Evolutionary conservation across 1,140 invertebrate species (phyloP), one percentile per base, ranked within the genome.

Genomic region (Agrilus planipennis): DNA sequence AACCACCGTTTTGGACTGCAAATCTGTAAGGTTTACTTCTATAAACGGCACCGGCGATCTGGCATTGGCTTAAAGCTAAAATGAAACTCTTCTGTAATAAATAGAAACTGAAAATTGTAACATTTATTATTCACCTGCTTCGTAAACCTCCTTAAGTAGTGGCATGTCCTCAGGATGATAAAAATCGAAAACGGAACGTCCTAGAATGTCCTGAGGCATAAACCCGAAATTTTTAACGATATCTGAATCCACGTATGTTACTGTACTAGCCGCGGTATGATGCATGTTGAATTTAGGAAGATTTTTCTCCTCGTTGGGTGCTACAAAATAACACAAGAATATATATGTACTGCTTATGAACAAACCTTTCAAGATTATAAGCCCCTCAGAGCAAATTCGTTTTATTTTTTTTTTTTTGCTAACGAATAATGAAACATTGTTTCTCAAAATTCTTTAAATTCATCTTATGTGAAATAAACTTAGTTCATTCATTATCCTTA

Each of bases 151-250:
- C 61, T 84, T 84, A 30, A 93, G 65, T 46, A 78, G 73, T 0
- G 69, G 60, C 50, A 92, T 62, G 61, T 93, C 89, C 50, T 87
- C 82, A 1, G 86, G 84, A 64, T 92, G 87, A 57, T 89, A 93
- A 51, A 89, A 81, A 49, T 86, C 79, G 55, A 93, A 78, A 6
- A 90, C 73, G 20, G 84, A 84, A 46, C 75, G 76, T 1, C 84
- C 81, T 16, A 84, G 67, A 49, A 93, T 73, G 54, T 93, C 89
- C 59, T 93, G 89, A 0, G 90, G 89, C 35, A 91, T 59, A 60
- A 86, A 90, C 0, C 90, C 90, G 41, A 92, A 68, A 50, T 85
- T 82, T 11, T 78, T 76, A 0, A 90, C 81, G 9, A 82, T 77
- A 28, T 82, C 81, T 9, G 70, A 63, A 57, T 89, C 85, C 5